Percentiles rank a stretch among this genome's conserved stretches.
These are phyloP conservation scores for Gerris lacustris DNA, from an alignment of 2,888 invertebrate genomes.

Conservation along the genomic window DNA sequence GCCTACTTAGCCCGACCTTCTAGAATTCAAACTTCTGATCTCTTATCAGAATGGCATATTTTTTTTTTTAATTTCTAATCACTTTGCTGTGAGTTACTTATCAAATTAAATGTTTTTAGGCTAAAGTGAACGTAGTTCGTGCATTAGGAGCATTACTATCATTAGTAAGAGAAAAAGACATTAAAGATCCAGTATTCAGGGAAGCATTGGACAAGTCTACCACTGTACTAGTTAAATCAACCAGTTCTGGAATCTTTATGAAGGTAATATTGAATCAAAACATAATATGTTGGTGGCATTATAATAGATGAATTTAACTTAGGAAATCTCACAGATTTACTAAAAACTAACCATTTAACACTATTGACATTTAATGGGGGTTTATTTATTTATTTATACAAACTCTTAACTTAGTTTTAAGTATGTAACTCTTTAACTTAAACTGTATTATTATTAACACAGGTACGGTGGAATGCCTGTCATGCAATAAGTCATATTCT, in stretches of 20 bases:
- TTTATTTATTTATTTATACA: too few relatives aligned
- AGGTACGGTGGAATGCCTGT: slow-evolving; percentile 81
- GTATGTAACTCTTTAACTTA: too few relatives aligned
- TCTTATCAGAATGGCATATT: too few relatives aligned
- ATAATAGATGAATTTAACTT: too few relatives aligned
- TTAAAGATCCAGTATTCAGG: slow-evolving; percentile 37
- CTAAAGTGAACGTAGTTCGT: slow-evolving; percentile 62
- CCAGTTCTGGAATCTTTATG: neutral
- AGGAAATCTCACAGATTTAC: too few relatives aligned
- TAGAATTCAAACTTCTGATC: too few relatives aligned
- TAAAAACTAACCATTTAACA: too few relatives aligned
- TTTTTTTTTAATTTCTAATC: too few relatives aligned
- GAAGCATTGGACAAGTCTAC: slow-evolving; percentile 42
- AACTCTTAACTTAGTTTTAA: too few relatives aligned
- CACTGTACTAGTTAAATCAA: neutral
- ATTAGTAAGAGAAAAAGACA: slow-evolving; percentile 44
- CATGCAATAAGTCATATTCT: slow-evolving; percentile 72
- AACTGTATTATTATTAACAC: neutral
- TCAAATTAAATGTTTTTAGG: slow-evolving; percentile 24
- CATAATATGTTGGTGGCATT: neutral
- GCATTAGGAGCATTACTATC: slow-evolving; percentile 68
- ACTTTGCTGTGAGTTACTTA: too few relatives aligned
- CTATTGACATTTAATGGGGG: too few relatives aligned
- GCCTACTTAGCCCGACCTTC: too few relatives aligned
- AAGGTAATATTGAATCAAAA: neutral